Base-by-base conservation (phyloP, 1,140 invertebrate genomes). In the Phymastichus coffea region DNA sequence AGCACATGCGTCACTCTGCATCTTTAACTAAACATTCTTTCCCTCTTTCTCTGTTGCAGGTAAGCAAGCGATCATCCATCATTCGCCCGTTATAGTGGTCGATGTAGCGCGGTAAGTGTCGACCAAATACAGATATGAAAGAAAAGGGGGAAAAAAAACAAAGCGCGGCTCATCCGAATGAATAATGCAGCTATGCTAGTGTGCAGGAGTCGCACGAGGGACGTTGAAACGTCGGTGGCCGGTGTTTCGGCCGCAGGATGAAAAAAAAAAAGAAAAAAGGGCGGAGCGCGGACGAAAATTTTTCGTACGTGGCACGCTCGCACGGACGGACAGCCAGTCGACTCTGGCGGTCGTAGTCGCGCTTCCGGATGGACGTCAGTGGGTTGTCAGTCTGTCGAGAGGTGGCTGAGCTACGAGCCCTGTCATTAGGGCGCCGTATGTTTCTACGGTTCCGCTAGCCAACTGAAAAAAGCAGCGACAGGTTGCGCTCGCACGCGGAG, bases 371-470 rank as follows among this genome's bases (percentile, higher is more conserved):
- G 56, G 35, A 49, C 46, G 23, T 35, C 8, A 23, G 19, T 37
- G 26, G 41, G 10, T 22, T 12, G 55, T 57, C 44, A 57, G 55
- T 37, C 43, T 48, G 35, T 48, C 43, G 30, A 9, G n/a, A 25
- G 15, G 23, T 40, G 38, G 38, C 15, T 10, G 12, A 19, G 25
- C 37, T 19, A 22, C 12, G 17, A 41, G 26, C 25, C 46, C 47
- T 57, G 56, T 57, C 56, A 57, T 57, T 57, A 57, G 25, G 28
- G 19, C 41, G 61, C 70, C 70, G 65, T 68, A 68, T 71, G 67
- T 69, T 71, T 71, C 66, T 64, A 68, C 64, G 65, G 70, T 71
- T 71, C 66, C 64, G 66, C 66, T 66, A 69, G 64, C 53, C 25
- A 51, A 49, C 41, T 26, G 28, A 14, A 8, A n/a, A n/a, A n/a